A percentile compares a stretch with the other conserved stretches of the same genome.
Conservation (phyloP, 2,113 vertebrate species). For the Globicephala melas region DNA sequence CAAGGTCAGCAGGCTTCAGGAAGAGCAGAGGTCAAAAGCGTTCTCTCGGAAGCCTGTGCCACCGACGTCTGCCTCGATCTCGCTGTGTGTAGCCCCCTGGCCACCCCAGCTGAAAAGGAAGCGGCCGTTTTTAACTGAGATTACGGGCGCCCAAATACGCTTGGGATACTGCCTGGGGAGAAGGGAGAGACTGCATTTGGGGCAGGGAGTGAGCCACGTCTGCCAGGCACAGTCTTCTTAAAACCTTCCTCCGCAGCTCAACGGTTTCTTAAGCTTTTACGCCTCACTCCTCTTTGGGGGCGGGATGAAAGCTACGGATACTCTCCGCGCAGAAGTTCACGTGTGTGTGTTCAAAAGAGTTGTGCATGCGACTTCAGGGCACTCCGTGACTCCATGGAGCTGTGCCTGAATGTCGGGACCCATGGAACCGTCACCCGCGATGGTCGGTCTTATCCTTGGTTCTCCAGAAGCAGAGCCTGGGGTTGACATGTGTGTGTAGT, state of each 20-base stretch:
- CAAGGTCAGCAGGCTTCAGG: no score
- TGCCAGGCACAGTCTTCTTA: not conserved
- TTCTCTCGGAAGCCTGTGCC: not conserved
- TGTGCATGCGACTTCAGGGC: not conserved
- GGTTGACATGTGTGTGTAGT: not conserved
- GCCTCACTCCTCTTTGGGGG: not conserved
- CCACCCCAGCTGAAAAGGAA: not conserved
- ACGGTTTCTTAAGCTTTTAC: not conserved
- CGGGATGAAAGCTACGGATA: not conserved
- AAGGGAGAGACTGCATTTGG: not conserved
- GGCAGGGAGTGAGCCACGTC: not conserved
- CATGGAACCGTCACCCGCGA: rapidly evolving
- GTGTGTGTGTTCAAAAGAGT: not conserved
- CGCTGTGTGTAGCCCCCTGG: no score
- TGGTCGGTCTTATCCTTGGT: not conserved
- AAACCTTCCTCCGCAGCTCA: not conserved
- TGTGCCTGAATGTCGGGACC: not conserved
- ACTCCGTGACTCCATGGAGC: not conserved
- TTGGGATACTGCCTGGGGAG: not conserved
- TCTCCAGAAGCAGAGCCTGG: not conserved
- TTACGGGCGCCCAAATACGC: not conserved
- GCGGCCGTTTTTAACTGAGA: not conserved
- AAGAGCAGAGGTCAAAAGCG: not conserved
- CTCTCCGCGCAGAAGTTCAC: not conserved
- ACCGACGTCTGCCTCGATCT: not conserved